Evolutionary conservation across 2,113 vertebrate genomes (phyloP).

Genomic region (Syngnathus typhle): DNA sequence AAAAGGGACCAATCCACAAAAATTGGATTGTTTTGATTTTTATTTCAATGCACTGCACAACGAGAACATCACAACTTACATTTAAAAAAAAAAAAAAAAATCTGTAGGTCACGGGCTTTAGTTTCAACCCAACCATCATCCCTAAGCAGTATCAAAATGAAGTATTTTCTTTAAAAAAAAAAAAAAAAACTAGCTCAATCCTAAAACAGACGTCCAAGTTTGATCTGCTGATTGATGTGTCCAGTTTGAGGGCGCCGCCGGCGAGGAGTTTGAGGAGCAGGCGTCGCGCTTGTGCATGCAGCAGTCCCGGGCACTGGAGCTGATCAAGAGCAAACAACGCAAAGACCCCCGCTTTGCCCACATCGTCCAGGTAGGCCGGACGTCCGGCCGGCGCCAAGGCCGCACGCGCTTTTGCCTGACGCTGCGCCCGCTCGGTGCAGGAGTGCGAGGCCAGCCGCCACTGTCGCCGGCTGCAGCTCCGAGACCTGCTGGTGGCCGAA

Average conservation of each 20-base stretch:
- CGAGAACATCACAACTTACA: too few relatives aligned
- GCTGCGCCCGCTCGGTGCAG: slow-evolving; percentile 20
- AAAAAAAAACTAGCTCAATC: too few relatives aligned
- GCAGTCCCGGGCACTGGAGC: slow-evolving; percentile 83
- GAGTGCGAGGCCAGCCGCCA: slow-evolving; percentile 82
- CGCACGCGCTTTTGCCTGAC: background rate
- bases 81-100: too few relatives aligned
- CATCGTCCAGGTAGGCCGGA: slow-evolving; percentile 58
- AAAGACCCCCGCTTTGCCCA: slow-evolving; percentile 87
- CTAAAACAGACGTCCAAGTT: too few relatives aligned
- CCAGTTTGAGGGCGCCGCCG: slow-evolving; percentile 81
- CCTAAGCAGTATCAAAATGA: too few relatives aligned
- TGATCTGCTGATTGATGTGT: background rate
- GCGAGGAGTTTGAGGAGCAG: slow-evolving; percentile 84
- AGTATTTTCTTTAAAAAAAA: too few relatives aligned
- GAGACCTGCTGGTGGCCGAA: slow-evolving; percentile 87
- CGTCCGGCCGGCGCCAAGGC: too few relatives aligned
- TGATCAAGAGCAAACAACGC: slow-evolving; percentile 87
- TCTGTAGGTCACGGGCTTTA: too few relatives aligned
- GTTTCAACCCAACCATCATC: too few relatives aligned
- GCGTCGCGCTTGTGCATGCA: slow-evolving; percentile 82
- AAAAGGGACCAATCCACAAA: too few relatives aligned
- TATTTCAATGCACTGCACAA: too few relatives aligned
- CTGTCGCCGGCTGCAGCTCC: slow-evolving; percentile 88
- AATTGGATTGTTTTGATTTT: too few relatives aligned